Evolutionary conservation across 1,140 invertebrate genomes (phyloP).

Genomic region (Limonius californicus): DNA sequence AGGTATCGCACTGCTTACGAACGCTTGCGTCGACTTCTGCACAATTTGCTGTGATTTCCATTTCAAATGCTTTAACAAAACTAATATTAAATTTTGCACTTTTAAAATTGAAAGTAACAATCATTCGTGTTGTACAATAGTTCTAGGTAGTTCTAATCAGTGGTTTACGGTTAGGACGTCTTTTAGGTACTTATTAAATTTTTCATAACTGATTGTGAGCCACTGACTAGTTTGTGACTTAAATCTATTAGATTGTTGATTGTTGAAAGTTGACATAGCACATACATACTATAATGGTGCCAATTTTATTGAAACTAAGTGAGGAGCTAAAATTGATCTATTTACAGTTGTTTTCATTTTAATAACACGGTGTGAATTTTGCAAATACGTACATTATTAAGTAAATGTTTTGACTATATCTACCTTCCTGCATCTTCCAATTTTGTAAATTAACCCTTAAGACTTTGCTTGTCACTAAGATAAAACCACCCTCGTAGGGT

Average conservation of each 20-base stretch:
- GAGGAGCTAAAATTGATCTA: no score
- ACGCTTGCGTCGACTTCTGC: neutral
- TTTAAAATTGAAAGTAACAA: conserved; percentile 8
- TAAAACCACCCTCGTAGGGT: no score
- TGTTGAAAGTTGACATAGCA: neutral
- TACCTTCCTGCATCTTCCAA: conserved; percentile 6
- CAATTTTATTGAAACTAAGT: neutral
- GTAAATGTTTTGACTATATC: neutral
- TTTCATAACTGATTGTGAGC: neutral
- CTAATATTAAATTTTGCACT: neutral
- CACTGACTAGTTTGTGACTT: neutral
- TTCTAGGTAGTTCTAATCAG: neutral
- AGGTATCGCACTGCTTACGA: no score
- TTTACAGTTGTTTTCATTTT: neutral
- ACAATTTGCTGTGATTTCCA: conserved; percentile 11
- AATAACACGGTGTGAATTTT: neutral
- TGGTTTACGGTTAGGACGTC: neutral
- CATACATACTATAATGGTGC: neutral
- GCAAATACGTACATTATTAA: neutral
- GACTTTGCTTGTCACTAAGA: conserved; percentile 1
- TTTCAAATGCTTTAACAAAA: conserved; percentile 8
- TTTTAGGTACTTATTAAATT: neutral
- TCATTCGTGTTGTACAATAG: neutral
- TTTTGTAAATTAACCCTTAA: conserved; percentile 3
- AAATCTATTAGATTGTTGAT: neutral